Base-by-base conservation (phyloP, 1,140 invertebrate genomes). In the Coptotermes formosanus region DNA sequence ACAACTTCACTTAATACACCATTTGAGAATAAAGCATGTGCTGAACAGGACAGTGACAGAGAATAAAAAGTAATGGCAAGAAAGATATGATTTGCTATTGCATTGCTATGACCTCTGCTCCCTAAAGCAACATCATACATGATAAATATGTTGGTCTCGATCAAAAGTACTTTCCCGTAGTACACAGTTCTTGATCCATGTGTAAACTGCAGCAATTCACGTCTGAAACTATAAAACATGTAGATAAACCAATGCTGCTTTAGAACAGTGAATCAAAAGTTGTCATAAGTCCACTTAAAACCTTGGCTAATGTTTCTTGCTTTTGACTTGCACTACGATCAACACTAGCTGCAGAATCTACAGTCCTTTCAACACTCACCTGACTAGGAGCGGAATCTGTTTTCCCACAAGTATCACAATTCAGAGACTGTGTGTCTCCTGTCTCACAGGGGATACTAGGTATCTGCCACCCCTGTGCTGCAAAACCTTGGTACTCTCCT, bases 371-470 rank as follows among this genome's bases (percentile, higher is more conserved):
- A n/a, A 32, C 44, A 84, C n/a, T 45, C 23, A 52, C 45, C 45
- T 84, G n/a, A 48, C n/a, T 30, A 59, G 45, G n/a, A 55, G 14
- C 45, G 8, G 30, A 30, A 12, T 45, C 45, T 7, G 25, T 21
- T 16, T 55, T 55, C 30, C 25, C 45, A 21, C 30, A 23, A 59
- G 43, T n/a, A 7, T 52, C 45, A n/a, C n/a, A 48, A 2, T 43
- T 44, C 8, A 30, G 16, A 25, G 82, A 82, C 38, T 21, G 8
- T 93, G 93, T 88, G 93, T 94, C 85, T 90, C 92, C 95, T 11
- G 95, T 95, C 85, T 93, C 94, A 90, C 95, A 96, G 12, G 95
- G 95, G 89, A 96, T 95, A 44, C 93, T 95, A 21, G 94, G 94
- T 90, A 96, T 95, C 87, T 93, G 92, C 88, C 93, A 92, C 83